Evolutionary conservation across 1,140 invertebrate species (phyloP).

Genomic region (Brachionus calyciflorus): DNA sequence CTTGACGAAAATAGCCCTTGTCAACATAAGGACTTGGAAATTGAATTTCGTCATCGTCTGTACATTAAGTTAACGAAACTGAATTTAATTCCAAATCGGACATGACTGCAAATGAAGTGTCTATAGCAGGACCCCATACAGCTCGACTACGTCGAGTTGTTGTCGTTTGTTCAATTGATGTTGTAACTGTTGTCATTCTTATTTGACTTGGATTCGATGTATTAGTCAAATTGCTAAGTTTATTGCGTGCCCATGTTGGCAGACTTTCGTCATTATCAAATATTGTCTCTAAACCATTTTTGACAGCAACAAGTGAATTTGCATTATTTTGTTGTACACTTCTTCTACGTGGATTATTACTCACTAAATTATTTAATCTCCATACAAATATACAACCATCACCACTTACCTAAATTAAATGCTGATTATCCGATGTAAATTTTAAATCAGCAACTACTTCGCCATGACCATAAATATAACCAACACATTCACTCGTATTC

Average conservation of each 20-base stretch:
- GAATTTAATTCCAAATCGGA: neutral
- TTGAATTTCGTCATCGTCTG: neutral
- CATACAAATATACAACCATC: conserved; percentile 42
- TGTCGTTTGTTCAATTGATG: neutral
- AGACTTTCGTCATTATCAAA: neutral
- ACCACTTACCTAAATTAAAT: conserved; percentile 27
- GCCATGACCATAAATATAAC: conserved; percentile 87
- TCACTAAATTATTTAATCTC: conserved; percentile 4
- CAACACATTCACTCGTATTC: conserved; percentile 86
- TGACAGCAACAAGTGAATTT: no score
- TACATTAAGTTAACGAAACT: neutral
- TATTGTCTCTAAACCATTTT: neutral
- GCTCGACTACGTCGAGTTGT: neutral
- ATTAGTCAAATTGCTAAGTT: conserved; percentile 6
- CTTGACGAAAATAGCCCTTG: neutral
- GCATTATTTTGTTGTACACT: neutral
- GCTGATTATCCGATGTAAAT: conserved; percentile 63
- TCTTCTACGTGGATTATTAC: neutral
- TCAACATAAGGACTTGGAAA: conserved; percentile 23
- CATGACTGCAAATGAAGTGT: conserved; percentile 41
- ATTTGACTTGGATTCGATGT: no score
- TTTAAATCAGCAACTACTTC: conserved; percentile 81
- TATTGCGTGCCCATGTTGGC: conserved; percentile 1
- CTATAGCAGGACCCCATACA: conserved; percentile 21
- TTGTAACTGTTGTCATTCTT: neutral